Evolutionary conservation across 2,113 vertebrate species (phyloP), one percentile per base, ranked within the genome.

Genomic region (Capreolus pygargus): DNA sequence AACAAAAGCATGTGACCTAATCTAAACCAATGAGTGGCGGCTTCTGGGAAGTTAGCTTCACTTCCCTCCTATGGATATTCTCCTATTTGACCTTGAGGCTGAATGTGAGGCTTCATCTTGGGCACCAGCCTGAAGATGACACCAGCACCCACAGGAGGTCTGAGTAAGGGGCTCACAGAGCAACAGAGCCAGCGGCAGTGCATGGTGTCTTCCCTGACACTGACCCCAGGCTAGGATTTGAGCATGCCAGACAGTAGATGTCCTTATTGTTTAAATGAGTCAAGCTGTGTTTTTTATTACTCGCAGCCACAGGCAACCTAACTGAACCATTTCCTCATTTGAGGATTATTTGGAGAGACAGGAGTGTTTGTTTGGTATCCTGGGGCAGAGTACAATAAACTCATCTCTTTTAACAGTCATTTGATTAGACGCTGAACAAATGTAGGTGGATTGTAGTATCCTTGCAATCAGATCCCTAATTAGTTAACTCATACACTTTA

Each of bases 331-430:
- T 23, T 70, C 70, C 23, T 83, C 57, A 5, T 43, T 60, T 50
- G 43, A 93, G 94, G 61, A 45, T 14, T 57, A 86, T 94, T 23
- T 76, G 90, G 58, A 97, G 70, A 84, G 90, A 81, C 33, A 16
- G 43, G 39, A 14, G 1, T 61, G 60, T 85, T 61, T 55, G 70
- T 87, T 89, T 61, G 43, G 43, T 74, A 15, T 70, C 78, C 84
- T 61, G 30, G 43, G 86, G 23, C 83, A 70, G 25, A 86, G 14
- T 43, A 23, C 1, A 43, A 27, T 45, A 61, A 14, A 19, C 67
- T 74, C 52, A 27, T 47, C 52, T 95, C 14, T 82, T n/a, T 94
- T 21, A 79, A 54, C 33, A 43, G 21, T 88, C n/a, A 78, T 70
- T 78, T 67, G 52, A 88, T 83, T 28, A 54, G 70, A 57, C 23